Conservation (phyloP, 2,888 invertebrate genomes). For the Ischnus inquisitorius region DNA sequence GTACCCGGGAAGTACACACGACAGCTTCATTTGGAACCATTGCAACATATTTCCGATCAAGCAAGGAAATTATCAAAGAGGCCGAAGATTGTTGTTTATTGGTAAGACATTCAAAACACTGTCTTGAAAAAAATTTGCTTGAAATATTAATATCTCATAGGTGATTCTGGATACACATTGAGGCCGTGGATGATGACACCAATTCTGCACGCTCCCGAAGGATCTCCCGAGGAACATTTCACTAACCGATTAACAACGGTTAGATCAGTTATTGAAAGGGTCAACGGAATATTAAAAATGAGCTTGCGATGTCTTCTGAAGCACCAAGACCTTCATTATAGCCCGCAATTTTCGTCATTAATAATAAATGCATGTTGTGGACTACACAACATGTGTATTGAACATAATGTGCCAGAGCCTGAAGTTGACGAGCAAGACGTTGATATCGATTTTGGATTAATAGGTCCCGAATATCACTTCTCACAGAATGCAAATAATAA, state of each 20-base stretch:
- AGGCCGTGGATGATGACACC: neutral
- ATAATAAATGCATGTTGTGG: slow-evolving; percentile 19
- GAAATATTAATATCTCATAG: neutral
- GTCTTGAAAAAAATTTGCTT: neutral
- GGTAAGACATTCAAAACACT: slow-evolving; percentile 6
- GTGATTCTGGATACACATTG: neutral
- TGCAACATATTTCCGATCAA: slow-evolving; percentile 62
- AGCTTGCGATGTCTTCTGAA: neutral
- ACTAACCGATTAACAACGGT: neutral
- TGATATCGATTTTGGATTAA: neutral
- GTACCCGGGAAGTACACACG: slow-evolving; percentile 71
- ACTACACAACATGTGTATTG: slow-evolving; percentile 16
- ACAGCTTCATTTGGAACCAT: slow-evolving; percentile 71
- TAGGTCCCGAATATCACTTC: neutral
- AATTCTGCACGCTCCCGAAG: neutral
- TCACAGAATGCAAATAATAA: neutral
- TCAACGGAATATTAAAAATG: neutral
- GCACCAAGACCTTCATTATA: neutral
- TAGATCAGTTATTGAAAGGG: neutral
- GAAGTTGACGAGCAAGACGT: slow-evolving; percentile 1
- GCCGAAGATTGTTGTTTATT: slow-evolving; percentile 16
- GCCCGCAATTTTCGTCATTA: neutral
- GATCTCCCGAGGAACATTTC: neutral
- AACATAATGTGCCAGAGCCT: slow-evolving; percentile 13
- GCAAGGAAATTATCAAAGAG: slow-evolving; percentile 38